A percentile compares a stretch with the other conserved stretches of the same genome.
Conservation (phyloP, 2,113 vertebrate genomes). For the Columba janthina region DNA sequence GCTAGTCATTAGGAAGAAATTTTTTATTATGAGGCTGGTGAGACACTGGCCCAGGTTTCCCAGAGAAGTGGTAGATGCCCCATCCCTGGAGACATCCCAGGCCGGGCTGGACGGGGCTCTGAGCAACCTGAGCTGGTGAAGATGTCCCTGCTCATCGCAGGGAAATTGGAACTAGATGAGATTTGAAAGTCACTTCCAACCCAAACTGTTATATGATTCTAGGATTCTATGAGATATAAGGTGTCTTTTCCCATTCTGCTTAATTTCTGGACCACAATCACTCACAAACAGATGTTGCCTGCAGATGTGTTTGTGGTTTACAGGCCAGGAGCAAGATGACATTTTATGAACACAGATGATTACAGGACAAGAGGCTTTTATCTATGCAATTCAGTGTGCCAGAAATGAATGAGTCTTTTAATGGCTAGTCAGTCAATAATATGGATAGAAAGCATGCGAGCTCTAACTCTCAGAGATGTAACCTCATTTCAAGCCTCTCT, state of each 20-base stretch:
- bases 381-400: fast-evolving
- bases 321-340: background rate
- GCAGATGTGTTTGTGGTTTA: background rate
- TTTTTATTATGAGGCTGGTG: too few species aligned
- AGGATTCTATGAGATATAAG: background rate
- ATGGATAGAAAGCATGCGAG: background rate
- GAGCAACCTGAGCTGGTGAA: too few species aligned
- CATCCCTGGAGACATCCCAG: too few species aligned
- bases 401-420: background rate
- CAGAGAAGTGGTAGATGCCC: too few species aligned
- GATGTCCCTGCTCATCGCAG: too few species aligned
- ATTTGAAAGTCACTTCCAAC: too few species aligned
- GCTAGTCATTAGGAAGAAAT: too few species aligned
- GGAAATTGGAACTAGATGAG: too few species aligned
- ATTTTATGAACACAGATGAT: fast-evolving
- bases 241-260: background rate
- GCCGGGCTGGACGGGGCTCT: too few species aligned
- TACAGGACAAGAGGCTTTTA: background rate
- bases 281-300: fast-evolving
- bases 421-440: background rate
- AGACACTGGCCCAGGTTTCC: too few species aligned
- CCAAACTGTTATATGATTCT: too few species aligned
- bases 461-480: background rate
- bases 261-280: background rate
- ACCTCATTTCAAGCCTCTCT: background rate